Base-by-base conservation (phyloP, 2,888 invertebrate species). In the Hirudinaria manillensis region DNA sequence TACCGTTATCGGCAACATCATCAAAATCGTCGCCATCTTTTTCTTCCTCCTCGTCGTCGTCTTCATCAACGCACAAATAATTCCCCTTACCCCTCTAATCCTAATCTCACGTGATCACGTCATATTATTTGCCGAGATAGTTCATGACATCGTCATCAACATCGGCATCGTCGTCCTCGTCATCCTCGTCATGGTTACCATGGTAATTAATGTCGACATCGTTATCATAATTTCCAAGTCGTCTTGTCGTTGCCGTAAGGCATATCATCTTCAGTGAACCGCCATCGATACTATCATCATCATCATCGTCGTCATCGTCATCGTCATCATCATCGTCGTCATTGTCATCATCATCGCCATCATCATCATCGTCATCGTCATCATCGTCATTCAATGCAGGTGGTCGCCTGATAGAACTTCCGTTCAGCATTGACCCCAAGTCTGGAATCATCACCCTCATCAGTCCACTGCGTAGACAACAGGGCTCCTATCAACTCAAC, bases 401-500 rank as follows among this genome's bases (percentile, higher is more conserved):
- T 34, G 78, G 76, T 13, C 38, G 76, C 10, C 55, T 77, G 55
- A 36, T 34, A 21, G 68, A 76, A 19, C 80, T 80, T 29, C 82
- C 82, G 51, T 85, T 85, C 78, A 77, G 79, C 51, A 84, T 85
- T 68, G 81, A 82, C 75, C 82, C 86, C 3, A 80, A 81, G 7
- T 83, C 84, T 13, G 85, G 85, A 10, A 82, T 86, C 29, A 82
- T 84, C 73, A 80, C 81, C 6, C 79, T 84, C 72, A 80, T 80
- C 1, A 80, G 81, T 10, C 45, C 78, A 0, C 79, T 84, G 19
- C 82, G 82, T 29, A 78, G 80, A 29, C 78, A 79, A n/a, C 77
- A 78, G 6, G 81, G 80, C 2, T 80, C 95, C 85, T 97, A 19
- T 83, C 94, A 94, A 84, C 86, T 99, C 77, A 98, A 97, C 84